Evolutionary conservation across 2,888 invertebrate species (phyloP), one percentile per base, ranked within the genome.

Genomic region (Hetaerina titia): DNA sequence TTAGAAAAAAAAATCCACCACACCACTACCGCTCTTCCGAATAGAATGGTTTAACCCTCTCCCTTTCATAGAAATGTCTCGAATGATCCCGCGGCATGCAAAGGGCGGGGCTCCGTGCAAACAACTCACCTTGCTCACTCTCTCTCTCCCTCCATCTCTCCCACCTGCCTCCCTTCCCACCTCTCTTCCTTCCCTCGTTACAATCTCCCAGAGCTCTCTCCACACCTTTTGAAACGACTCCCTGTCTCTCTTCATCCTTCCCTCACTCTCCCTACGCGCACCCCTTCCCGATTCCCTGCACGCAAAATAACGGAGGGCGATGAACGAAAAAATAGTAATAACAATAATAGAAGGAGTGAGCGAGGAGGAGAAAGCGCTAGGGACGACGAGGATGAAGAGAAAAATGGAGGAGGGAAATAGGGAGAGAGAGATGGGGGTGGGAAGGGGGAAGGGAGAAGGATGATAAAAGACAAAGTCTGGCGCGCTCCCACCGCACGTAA

Each of bases 1-100:
- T 92, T 92, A 69, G 69, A 92, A 45, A 74, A 74, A n/a, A 74
- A 74, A 74, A 74, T 74, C 74, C 74, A 15, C 74, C 9, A 1
- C 74, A 74, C 64, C 25, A 57, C 56, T 31, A 15, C 90, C 90
- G 90, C 64, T 31, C 92, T 31, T 56, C 31, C 92, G 74, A 74
- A 74, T 25, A 92, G 45, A 25, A 92, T 92, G 92, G 92, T 92
- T 92, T 64, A 31, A 31, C 64, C 92, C 64, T 92, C 92, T 74
- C 92, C 64, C 92, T 63, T 92, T 92, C 92, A 69, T 92, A 92
- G 92, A 92, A 92, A 92, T 92, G 92, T 92, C 69, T 92, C 92
- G 92, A 92, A 92, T 92, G 92, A 92, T 92, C 92, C 56, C 56
- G 45, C 64, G 63, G 92, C 92, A 92, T 92, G 92, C 92, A 69